Evolutionary conservation across 2,888 invertebrate genomes (phyloP), one percentile per base, ranked within the genome.

Genomic region (Erebia epiphron): DNA sequence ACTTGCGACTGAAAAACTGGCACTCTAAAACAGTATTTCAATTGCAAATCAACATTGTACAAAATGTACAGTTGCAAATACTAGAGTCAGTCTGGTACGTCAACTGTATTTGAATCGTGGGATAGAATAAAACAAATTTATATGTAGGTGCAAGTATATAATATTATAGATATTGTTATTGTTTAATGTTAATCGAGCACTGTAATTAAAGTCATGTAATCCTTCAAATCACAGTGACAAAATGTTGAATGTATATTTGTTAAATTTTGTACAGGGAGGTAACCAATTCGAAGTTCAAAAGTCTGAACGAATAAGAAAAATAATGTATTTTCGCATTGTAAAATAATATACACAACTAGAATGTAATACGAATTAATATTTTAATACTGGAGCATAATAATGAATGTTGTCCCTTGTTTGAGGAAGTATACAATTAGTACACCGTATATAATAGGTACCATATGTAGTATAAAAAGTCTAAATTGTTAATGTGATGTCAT

Each of bases 181-280:
- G 74, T 76, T 68, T 74, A 71, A 70, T 73, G 67, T 77, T 78
- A 66, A 76, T 13, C 13, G 43, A 61, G 71, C 73, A 73, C 64
- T 71, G 65, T 62, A 57, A 63, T 63, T 67, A 62, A 62, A 62
- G 46, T 60, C 43, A 50, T 66, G 66, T 69, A 75, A 70, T 75
- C 81, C 90, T 93, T 92, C 93, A 92, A 87, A 91, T 92, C 92
- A 92, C 93, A 92, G 79, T 92, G 92, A 92, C 92, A 92, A 92
- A 90, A 88, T 89, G 67, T 81, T 82, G 84, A 78, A 87, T 82
- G 87, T 89, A 87, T 86, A 85, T 86, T 91, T 91, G 90, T 92
- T 91, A 86, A 87, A 90, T 75, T 85, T 84, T 92, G 92, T 92
- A 93, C 93, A 92, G 93, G 93, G 93, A 92, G 78, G 85, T 84